Evolutionary conservation across 92 coral and sea anemone genomes (phyloP).

Genomic region (Siderastrea radians): DNA sequence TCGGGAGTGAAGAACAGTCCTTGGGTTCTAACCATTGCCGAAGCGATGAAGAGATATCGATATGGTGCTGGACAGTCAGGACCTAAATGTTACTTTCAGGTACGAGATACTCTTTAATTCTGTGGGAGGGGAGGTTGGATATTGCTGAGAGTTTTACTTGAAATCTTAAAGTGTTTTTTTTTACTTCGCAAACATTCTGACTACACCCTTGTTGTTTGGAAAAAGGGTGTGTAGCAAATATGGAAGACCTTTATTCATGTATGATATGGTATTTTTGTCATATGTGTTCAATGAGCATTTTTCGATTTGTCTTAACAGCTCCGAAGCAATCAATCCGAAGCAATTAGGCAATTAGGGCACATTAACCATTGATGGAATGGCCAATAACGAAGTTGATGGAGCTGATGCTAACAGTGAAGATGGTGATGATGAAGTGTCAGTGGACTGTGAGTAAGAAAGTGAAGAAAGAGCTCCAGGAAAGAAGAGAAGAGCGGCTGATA

Average conservation of each 20-base stretch:
- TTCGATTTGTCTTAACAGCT: no score
- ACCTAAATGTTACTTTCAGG: slow-evolving; percentile 2
- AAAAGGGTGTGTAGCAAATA: no score
- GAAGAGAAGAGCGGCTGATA: not conserved
- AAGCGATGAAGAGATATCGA: slow-evolving; percentile 23
- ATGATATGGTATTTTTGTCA: no score
- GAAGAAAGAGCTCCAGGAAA: not conserved
- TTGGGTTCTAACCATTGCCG: slow-evolving; percentile 47
- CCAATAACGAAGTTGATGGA: not conserved
- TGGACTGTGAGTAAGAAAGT: not conserved
- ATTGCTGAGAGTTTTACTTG: no score
- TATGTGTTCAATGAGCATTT: no score
- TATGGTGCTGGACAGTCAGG: slow-evolving; percentile 41
- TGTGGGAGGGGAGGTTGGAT: no score
- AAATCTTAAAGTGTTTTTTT: no score
- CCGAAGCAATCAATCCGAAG: no score
- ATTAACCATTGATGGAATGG: not conserved
- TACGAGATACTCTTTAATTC: not conserved
- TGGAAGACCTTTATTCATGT: no score
- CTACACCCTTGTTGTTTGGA: no score
- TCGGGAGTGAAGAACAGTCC: slow-evolving; percentile 34
- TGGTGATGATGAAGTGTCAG: not conserved
- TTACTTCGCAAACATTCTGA: no score
- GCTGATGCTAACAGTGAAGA: not conserved
- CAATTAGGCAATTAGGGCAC: no score